phyloP scores from a whole-genome alignment of 2,113 vertebrate species.

The Ciconia stormi region DNA sequence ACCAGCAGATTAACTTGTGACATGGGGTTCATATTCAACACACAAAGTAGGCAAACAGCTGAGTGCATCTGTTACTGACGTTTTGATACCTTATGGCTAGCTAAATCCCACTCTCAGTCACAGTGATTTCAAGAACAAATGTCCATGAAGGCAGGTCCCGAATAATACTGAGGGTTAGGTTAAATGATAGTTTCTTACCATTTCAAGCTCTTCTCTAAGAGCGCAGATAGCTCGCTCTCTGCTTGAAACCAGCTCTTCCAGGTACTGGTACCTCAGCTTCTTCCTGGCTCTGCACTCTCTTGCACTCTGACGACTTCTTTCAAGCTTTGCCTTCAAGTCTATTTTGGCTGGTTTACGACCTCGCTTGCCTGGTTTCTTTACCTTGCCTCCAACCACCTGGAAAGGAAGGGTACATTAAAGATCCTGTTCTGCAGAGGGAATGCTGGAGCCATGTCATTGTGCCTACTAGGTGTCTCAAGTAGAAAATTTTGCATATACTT shows the following conservation, averaged over 20 bases:
- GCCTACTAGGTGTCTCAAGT: neutral
- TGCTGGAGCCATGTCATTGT: neutral
- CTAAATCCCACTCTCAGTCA: conserved; percentile 21
- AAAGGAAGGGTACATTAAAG: neutral
- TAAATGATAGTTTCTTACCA: conserved; percentile 76
- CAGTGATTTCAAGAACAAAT: neutral
- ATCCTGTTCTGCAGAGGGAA: neutral
- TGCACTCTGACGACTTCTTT: conserved; percentile 95
- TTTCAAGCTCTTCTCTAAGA: conserved; percentile 95
- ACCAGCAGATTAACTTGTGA: neutral
- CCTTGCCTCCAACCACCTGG: conserved; percentile 90
- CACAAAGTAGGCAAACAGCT: neutral
- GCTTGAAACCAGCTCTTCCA: conserved; percentile 96
- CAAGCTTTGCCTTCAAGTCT: conserved; percentile 96
- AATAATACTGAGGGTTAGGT: neutral
- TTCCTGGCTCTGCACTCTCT: conserved; percentile 93
- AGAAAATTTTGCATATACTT: neutral
- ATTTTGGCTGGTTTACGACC: conserved; percentile 97
- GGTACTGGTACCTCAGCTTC: conserved; percentile 94
- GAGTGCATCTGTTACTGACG: conserved; percentile 8
- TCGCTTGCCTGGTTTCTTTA: conserved; percentile 95
- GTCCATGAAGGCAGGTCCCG: neutral
- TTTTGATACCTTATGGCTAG: neutral
- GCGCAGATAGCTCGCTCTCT: conserved; percentile 96
- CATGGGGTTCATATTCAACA: neutral